These are phyloP conservation scores for Thalassoma bifasciatum DNA, from an alignment of 2,113 vertebrate species.

Conservation along the genomic window DNA sequence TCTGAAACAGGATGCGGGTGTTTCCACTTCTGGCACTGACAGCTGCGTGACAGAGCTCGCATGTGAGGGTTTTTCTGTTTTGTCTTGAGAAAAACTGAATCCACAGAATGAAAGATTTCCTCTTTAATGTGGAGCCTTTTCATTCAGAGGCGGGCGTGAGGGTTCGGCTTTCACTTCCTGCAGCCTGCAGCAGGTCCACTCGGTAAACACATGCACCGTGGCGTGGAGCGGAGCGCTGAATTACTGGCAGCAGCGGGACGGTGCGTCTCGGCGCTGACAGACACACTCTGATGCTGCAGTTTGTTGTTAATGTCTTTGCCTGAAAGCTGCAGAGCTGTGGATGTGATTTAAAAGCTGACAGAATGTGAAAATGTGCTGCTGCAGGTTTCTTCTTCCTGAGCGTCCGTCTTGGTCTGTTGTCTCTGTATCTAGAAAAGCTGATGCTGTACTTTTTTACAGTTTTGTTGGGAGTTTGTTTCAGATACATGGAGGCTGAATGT, in stretches of 20 bases:
- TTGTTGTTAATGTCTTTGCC: background rate
- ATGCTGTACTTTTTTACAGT: background rate
- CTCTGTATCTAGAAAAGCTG: background rate
- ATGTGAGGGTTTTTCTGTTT: background rate
- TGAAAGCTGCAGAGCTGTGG: background rate
- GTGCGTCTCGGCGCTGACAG: background rate
- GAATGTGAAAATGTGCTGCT: background rate
- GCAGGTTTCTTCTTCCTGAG: background rate
- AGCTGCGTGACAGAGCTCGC: constrained; percentile 5
- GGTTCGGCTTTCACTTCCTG: constrained; percentile 33
- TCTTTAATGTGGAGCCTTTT: constrained; percentile 2
- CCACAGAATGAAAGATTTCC: constrained; percentile 18
- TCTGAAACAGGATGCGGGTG: constrained; percentile 28
- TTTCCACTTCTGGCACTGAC: constrained; percentile 19
- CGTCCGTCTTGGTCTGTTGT: background rate
- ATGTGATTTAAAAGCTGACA: background rate
- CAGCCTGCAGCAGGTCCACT: background rate
- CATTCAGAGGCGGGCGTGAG: background rate
- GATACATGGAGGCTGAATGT: no score
- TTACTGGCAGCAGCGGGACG: no score
- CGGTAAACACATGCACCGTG: background rate
- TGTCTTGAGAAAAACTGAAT: background rate
- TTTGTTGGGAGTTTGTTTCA: no score
- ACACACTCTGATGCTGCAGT: background rate
- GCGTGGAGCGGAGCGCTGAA: background rate